Base-by-base conservation (phyloP, 2,888 invertebrate genomes). In the Bugulina stolonifera region DNA sequence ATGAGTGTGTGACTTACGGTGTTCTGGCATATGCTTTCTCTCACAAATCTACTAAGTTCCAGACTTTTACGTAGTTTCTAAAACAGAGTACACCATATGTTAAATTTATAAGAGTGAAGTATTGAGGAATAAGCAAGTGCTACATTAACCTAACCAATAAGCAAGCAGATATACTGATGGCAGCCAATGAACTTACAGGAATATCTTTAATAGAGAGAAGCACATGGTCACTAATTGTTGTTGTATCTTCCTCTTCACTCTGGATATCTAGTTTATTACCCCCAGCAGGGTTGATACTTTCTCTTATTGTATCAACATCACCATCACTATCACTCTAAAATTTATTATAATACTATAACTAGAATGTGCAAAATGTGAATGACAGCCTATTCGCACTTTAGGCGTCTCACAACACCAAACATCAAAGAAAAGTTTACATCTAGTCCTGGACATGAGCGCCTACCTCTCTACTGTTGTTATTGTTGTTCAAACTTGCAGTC, bases 31-130 rank as follows among this genome's bases (percentile, higher is more conserved):
- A 82, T 57, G 74, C 80, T 81, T 72, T 81, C 77, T 70, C 77
- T 73, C 22, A 82, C 79, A 57, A 77, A 77, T 64, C 75, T 75
- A 73, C 81, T 80, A 76, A 78, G 77, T 64, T 78, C 80, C 57
- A 82, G 75, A 73, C 81, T 82, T 55, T 79, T 77, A 70, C 81
- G 73, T 18, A 82, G 75, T 77, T 79, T 80, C 82, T 82, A 70
- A 34, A 27, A 54, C 34, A 57, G 34, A 43, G 18, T 43, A 18
- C 43, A 43, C 3, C 18, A 10, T 43, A 43, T 43, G 18, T 43
- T n/a, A n/a, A n/a, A 43, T 18, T 43, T 43, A 43, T 18, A 43
- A 43, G 18, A 43, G 43, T 43, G 18, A 43, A 10, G 5, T 10
- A 43, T 43, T 43, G 5, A 43, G 43, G 18, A 18, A 18, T 43